These are phyloP conservation scores for Paralichthys olivaceus DNA, from an alignment of 2,113 vertebrate species.

Conservation along the genomic window DNA sequence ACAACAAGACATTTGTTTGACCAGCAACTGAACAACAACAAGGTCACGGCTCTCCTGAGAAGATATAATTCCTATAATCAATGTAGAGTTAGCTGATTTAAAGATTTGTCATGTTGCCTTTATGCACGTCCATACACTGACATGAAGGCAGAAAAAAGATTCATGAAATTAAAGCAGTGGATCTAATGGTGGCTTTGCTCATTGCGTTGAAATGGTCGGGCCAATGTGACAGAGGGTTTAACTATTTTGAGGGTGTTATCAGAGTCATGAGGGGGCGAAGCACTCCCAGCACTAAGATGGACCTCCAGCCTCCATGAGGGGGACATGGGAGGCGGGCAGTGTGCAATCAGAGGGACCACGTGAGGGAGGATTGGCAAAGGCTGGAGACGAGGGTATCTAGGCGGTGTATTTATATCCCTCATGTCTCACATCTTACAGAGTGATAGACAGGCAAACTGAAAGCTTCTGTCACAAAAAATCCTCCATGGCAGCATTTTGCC, in stretches of 20 bases:
- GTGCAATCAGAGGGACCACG: constrained; percentile 53
- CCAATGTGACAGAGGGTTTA: constrained; percentile 53
- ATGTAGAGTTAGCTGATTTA: constrained; percentile 23
- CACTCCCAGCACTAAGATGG: constrained; percentile 42
- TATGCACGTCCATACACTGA: neutral
- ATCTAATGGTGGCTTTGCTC: constrained; percentile 22
- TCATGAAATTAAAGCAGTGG: constrained; percentile 37
- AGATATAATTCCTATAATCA: constrained; percentile 33
- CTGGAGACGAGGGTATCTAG: constrained; percentile 73
- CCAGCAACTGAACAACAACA: constrained; percentile 38
- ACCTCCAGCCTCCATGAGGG: constrained; percentile 36
- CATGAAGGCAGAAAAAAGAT: too few relatives aligned
- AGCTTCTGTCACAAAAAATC: constrained; percentile 74
- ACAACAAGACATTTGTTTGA: constrained; percentile 52
- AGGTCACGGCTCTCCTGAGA: constrained; percentile 34
- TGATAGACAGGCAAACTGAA: constrained; percentile 78
- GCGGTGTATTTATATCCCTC: constrained; percentile 79
- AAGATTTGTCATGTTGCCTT: constrained; percentile 8
- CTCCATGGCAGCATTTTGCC: constrained; percentile 62
- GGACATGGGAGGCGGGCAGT: constrained; percentile 27
- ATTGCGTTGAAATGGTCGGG: constrained; percentile 16
- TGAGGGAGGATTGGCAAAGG: constrained; percentile 59
- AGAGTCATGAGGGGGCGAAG: constrained; percentile 38
- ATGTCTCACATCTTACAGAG: constrained; percentile 76
- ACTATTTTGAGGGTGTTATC: constrained; percentile 70